These are phyloP conservation scores for Boloria selene DNA, from an alignment of 2,888 invertebrate genomes.

Conservation along the genomic window DNA sequence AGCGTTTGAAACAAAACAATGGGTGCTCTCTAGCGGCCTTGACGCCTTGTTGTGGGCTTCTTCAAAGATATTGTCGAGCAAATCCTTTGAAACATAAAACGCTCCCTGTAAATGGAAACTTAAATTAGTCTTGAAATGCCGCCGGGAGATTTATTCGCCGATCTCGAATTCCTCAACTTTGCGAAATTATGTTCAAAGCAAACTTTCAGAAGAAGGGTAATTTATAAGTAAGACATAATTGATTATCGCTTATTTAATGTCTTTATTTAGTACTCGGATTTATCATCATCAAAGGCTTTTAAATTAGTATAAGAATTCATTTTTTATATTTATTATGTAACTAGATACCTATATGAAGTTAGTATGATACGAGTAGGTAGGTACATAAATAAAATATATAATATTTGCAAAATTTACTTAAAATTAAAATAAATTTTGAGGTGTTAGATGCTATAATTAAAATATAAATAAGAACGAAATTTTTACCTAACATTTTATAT, in stretches of 20 bases:
- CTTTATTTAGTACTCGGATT: slow-evolving; percentile 7
- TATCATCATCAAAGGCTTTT: neutral
- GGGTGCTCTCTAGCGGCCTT: slow-evolving; percentile 14
- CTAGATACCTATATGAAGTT: too few relatives aligned
- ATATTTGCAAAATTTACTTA: too few relatives aligned
- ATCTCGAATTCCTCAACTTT: slow-evolving; percentile 46
- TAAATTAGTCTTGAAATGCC: slow-evolving; percentile 61
- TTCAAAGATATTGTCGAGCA: slow-evolving; percentile 56
- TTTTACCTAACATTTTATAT: too few relatives aligned
- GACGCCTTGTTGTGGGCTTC: slow-evolving; percentile 48
- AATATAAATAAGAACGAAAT: too few relatives aligned
- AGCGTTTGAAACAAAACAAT: slow-evolving; percentile 44
- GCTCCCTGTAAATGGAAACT: slow-evolving; percentile 63
- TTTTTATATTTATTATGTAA: too few relatives aligned
- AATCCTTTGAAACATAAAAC: slow-evolving; percentile 64
- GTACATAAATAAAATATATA: too few relatives aligned
- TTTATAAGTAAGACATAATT: slow-evolving; percentile 31
- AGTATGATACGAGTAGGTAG: too few relatives aligned
- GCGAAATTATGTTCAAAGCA: slow-evolving; percentile 41
- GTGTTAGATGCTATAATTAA: too few relatives aligned
- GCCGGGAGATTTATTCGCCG: slow-evolving; percentile 47
- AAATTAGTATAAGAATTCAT: neutral
- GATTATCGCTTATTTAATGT: slow-evolving; percentile 20
- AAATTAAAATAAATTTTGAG: too few relatives aligned
- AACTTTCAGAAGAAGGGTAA: slow-evolving; percentile 32